phyloP scores from a whole-genome alignment of 2,113 vertebrate genomes.

The Raja brachyura region DNA sequence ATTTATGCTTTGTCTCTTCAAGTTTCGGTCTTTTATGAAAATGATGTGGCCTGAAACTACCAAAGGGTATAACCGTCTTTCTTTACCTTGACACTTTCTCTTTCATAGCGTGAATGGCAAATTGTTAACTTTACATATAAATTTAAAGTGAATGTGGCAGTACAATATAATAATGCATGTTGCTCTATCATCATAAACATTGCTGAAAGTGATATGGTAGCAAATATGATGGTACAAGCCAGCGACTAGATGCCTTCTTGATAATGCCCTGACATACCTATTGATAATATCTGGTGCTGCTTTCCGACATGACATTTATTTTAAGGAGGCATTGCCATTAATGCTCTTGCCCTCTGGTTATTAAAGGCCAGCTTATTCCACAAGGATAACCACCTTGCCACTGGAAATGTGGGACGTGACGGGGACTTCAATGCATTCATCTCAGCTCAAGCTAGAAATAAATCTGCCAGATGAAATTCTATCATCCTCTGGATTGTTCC shows the following conservation, averaged over 20 bases:
- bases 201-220: neutral
- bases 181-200: neutral
- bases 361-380: neutral
- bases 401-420: neutral
- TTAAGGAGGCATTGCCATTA: neutral
- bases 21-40: neutral
- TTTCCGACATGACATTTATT: neutral
- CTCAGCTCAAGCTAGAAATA: no score
- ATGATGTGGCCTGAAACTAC: neutral
- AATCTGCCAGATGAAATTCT: no score
- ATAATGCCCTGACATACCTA: neutral
- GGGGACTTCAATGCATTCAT: neutral
- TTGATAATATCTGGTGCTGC: neutral
- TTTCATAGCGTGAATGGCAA: neutral
- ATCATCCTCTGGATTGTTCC: no score
- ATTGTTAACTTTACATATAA: neutral
- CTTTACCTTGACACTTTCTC: neutral
- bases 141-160: neutral
- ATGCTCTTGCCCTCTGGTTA: neutral
- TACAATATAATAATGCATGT: neutral
- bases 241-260: neutral
- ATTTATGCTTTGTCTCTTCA: neutral
- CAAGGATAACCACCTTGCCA: neutral
- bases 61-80: neutral
- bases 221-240: neutral